Percentiles rank a stretch among this genome's conserved stretches.
Conservation (phyloP, 2,888 invertebrate genomes). For the Eristalinus aeneus region DNA sequence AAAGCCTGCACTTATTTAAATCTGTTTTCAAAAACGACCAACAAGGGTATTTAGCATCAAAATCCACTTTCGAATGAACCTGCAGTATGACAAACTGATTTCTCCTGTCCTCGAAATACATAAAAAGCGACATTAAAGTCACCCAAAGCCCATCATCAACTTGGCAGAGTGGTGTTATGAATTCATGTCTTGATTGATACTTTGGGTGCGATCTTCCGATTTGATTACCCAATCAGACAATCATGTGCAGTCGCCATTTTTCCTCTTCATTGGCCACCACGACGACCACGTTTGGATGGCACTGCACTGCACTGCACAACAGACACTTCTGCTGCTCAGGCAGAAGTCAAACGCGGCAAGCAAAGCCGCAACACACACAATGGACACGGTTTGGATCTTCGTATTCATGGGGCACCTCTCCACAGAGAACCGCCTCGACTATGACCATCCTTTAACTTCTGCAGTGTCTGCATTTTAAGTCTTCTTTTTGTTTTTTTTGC, state of each 20-base stretch:
- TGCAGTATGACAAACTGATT: background rate
- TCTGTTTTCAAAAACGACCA: too few species aligned
- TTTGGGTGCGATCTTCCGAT: background rate
- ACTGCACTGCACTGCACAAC: background rate
- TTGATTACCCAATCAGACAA: constrained; percentile 21
- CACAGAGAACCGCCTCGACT: constrained; percentile 5
- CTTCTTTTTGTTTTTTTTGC: constrained; percentile 56
- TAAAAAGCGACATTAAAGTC: background rate
- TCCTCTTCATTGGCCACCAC: background rate
- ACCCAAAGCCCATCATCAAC: background rate
- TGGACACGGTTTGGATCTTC: constrained; percentile 35
- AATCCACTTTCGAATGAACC: background rate
- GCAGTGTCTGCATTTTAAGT: constrained; percentile 71
- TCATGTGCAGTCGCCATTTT: background rate
- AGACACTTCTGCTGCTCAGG: constrained; percentile 7
- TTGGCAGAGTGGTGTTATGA: background rate
- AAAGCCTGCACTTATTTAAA: too few species aligned
- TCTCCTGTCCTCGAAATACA: background rate
- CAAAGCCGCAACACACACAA: constrained; percentile 14
- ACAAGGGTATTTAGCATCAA: too few species aligned
- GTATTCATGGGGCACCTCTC: constrained; percentile 35
- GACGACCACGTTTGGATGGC: constrained; percentile 15
- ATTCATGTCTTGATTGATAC: background rate
- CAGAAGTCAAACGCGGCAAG: constrained; percentile 44
- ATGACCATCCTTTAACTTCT: constrained; percentile 46